Base-by-base conservation (phyloP, 2,888 invertebrate species). In the Lobophora halterata region DNA sequence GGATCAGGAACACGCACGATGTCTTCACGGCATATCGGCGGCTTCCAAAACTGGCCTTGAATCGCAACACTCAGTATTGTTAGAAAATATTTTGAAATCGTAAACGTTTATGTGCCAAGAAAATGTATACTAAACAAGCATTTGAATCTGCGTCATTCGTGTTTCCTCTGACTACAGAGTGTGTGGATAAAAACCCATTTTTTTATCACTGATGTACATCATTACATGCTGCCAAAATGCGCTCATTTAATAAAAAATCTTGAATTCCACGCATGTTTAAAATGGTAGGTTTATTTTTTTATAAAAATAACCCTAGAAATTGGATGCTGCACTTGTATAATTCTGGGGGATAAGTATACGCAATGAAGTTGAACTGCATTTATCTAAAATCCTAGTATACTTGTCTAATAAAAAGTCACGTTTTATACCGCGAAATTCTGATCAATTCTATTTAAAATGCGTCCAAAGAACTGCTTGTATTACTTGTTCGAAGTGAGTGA, bases 1-100 rank as follows among this genome's bases (percentile, higher is more conserved):
- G 61, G 60, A 71, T 71, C 74, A 73, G 79, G 79, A 78, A 74
- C 75, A 71, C 66, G 72, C 75, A 71, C 66, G 72, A 69, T 73
- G 74, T 69, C 60, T 71, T 63, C 65, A 62, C 64, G 61, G 58
- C 61, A 63, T n/a, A n/a, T n/a, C n/a, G n/a, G n/a, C n/a, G n/a
- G n/a, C 59, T 54, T 55, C 61, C 61, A 63, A 62, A 52, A 52
- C 59, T 73, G 74, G 65, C 85, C 85, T 82, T 85, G 82, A 75
- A 76, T n/a, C n/a, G n/a, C 72, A 63, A 58, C 62, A 52, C 65
- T 62, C 62, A 59, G 55, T 49, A 48, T 47, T 37, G 27, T 43
- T 38, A 38, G 29, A 67, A 71, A 69, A 67, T 65, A 66, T 68
- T 64, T 53, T 55, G 53, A 59, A 63, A 58, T 52, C 56, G 52